Percentiles rank a stretch among this genome's conserved stretches.
These are phyloP conservation scores for Anguilla anguilla DNA, from an alignment of 2,797 vertebrate genomes.

Conservation along the genomic window DNA sequence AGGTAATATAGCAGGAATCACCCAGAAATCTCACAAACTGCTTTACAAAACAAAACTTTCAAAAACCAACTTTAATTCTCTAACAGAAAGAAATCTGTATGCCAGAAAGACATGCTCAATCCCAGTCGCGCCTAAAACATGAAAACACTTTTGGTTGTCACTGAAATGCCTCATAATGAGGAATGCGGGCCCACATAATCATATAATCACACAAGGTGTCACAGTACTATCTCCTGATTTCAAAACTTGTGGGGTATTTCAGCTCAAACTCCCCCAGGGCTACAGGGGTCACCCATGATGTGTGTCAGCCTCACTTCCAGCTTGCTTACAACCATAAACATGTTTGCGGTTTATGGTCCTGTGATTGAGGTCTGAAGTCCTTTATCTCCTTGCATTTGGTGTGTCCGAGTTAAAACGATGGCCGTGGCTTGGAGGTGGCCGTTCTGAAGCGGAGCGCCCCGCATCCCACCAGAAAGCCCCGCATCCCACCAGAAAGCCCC, in stretches of 20 bases:
- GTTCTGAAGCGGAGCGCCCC: background rate
- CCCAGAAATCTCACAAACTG: background rate
- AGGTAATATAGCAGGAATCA: background rate
- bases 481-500: background rate
- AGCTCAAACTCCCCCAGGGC: background rate
- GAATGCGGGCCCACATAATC: background rate
- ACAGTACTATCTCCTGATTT: background rate
- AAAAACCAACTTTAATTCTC: background rate
- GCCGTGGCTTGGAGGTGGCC: conserved; percentile 2
- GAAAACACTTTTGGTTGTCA: background rate
- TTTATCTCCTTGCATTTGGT: background rate
- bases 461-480: background rate
- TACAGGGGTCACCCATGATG: background rate
- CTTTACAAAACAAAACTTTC: too few relatives aligned
- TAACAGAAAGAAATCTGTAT: background rate
- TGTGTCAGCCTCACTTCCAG: background rate
- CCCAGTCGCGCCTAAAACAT: background rate
- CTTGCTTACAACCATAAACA: background rate
- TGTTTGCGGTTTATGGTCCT: background rate
- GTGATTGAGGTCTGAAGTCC: background rate
- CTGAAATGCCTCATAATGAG: background rate
- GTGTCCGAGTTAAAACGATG: background rate
- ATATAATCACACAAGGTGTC: background rate
- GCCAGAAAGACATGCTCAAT: background rate
- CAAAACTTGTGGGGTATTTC: background rate